Base-by-base conservation (phyloP, 2,888 invertebrate species). In the Galeruca laticollis region DNA sequence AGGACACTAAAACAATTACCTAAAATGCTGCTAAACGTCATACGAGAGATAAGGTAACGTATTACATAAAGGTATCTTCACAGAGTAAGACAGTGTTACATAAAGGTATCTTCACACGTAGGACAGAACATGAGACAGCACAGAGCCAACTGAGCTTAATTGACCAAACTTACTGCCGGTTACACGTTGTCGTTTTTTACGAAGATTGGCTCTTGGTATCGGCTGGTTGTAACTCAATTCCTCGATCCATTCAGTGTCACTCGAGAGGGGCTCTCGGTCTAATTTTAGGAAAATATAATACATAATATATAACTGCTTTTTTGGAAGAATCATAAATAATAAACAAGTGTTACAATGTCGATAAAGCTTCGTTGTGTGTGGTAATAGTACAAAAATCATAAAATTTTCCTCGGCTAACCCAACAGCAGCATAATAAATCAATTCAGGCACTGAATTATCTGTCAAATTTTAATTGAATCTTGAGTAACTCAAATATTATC, bases 111-210 rank as follows among this genome's bases (percentile, higher is more conserved):
- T 69, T 67, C 63, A 62, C 61, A 62, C 57, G 56, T 15, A 51
- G 31, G 65, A 57, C 71, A 54, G 54, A 69, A 74, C 71, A 71
- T 26, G 54, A 71, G 65, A 73, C 68, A 63, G 63, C 64, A 63
- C 63, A 73, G 70, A 71, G 70, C 66, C 73, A 54, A 75, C 71
- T 71, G 64, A 56, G 62, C 15, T 54, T 40, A 54, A 72, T 66
- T 62, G 66, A 63, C 74, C 72, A 77, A 75, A 76, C 82, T 82
- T 83, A 83, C 83, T 81, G 77, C 81, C 82, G 66, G 78, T 72
- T 43, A 71, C 40, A 64, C 75, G 74, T 59, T 72, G 75, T 49
- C 75, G 75, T 67, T 78, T 79, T 76, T 78, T 78, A 61, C 79
- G 75, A 18, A 77, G 73, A 54, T 63, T 65, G n/a, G 76, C 75